Conservation (phyloP, 1,140 invertebrate species). For the Halesus radiatus region DNA sequence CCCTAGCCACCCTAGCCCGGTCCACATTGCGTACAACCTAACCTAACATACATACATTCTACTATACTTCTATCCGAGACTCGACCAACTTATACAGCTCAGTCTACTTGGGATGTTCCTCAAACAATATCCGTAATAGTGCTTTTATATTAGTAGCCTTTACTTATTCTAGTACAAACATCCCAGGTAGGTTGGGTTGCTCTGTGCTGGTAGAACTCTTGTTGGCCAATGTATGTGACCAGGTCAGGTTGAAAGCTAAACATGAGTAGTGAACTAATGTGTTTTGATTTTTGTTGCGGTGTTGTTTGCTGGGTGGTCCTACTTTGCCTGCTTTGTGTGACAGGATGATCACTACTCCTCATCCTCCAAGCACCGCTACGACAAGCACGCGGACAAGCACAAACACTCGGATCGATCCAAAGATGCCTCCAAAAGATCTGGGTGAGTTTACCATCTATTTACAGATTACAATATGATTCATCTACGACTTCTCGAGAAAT, state of each 20-base stretch:
- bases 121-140: too few relatives aligned
- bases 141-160: too few relatives aligned
- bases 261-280: constrained; percentile 63
- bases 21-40: constrained; percentile 7
- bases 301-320: constrained; percentile 71
- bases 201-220: too few relatives aligned
- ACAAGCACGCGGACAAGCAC: constrained; percentile 64
- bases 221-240: constrained; percentile 27
- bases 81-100: too few relatives aligned
- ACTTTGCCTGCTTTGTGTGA: constrained; percentile 73
- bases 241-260: constrained; percentile 23
- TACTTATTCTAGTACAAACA: too few relatives aligned
- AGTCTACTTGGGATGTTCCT: too few relatives aligned
- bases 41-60: not conserved
- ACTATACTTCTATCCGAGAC: not conserved
- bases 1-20: not conserved
- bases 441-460: constrained; percentile 35
- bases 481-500: too few relatives aligned
- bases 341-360: constrained; percentile 68
- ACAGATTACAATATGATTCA: too few relatives aligned
- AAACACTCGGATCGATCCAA: constrained; percentile 60
- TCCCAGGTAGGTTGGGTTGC: too few relatives aligned
- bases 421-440: constrained; percentile 50
- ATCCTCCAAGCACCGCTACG: constrained; percentile 69
- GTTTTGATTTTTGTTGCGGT: constrained; percentile 71